Percentiles rank a stretch among this genome's conserved stretches.
phyloP scores from a whole-genome alignment of 1,140 invertebrate genomes.

The Pseudachorutes palmiensis region DNA sequence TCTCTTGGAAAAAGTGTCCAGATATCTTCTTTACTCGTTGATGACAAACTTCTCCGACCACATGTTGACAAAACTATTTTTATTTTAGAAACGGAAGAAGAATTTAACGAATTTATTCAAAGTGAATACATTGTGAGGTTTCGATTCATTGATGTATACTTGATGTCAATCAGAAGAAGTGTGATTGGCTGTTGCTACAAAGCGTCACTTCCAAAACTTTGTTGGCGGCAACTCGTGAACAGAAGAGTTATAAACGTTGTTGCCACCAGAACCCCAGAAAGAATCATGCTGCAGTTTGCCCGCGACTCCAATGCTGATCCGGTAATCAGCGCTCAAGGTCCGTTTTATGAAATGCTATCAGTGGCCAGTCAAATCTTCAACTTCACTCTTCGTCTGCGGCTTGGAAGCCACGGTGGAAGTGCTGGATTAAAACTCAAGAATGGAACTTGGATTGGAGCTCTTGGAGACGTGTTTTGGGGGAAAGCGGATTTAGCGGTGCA shows the following conservation, averaged over 20 bases:
- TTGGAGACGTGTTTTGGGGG: conserved; percentile 18
- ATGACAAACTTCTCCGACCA: not conserved
- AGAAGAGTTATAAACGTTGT: not conserved
- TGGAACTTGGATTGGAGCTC: conserved; percentile 21
- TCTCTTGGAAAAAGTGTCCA: not conserved
- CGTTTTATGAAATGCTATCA: not conserved
- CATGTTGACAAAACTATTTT: not conserved
- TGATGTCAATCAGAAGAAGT: not conserved
- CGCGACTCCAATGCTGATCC: not conserved
- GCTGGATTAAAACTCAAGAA: conserved; percentile 9
- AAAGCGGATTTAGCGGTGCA: conserved; percentile 18
- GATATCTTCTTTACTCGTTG: not conserved
- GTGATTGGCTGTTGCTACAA: not conserved
- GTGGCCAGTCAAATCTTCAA: not conserved
- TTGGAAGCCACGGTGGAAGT: not conserved
- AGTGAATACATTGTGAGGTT: not conserved
- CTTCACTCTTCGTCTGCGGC: not conserved
- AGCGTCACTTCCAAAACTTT: not conserved
- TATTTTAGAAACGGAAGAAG: not conserved
- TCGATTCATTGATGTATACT: not conserved
- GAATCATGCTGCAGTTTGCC: not conserved
- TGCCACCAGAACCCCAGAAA: not conserved
- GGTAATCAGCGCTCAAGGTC: not conserved
- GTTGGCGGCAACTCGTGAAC: not conserved
- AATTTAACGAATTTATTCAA: not conserved